A percentile compares a stretch with the other conserved stretches of the same genome.
Conservation (phyloP, 2,888 invertebrate genomes). For the Apamea sordens region DNA sequence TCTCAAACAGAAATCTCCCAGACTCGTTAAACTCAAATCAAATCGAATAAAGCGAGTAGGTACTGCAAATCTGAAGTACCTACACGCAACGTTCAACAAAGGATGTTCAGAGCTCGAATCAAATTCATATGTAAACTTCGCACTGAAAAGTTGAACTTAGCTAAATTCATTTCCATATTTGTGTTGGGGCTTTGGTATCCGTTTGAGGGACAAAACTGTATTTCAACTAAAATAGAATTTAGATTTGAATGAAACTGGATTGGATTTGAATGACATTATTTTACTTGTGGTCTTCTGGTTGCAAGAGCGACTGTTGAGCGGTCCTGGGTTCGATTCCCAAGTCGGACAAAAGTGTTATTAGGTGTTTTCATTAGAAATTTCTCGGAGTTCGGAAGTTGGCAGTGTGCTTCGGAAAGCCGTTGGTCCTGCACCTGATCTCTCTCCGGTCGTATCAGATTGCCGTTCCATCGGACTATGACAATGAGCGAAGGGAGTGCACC, state of each 20-base stretch:
- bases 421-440: too few relatives aligned
- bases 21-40: slow-evolving; percentile 26
- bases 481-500: too few relatives aligned
- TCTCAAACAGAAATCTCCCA: background rate
- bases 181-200: slow-evolving; percentile 4
- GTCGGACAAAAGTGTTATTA: background rate
- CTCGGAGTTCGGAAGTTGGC: too few relatives aligned
- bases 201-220: slow-evolving; percentile 2
- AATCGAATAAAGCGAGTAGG: slow-evolving; percentile 17
- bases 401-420: too few relatives aligned
- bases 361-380: too few relatives aligned
- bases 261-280: background rate
- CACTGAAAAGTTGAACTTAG: slow-evolving; percentile 47
- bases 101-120: slow-evolving; percentile 32
- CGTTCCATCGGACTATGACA: too few relatives aligned
- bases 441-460: too few relatives aligned
- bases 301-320: background rate
- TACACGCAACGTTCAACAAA: slow-evolving; percentile 30
- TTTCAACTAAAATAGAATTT: slow-evolving; percentile 11
- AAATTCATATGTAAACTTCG: slow-evolving; percentile 55
- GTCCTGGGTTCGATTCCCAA: background rate
- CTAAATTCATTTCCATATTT: slow-evolving; percentile 55
- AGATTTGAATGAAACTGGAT: background rate
- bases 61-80: slow-evolving; percentile 21
- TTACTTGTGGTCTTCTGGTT: background rate